Conservation (phyloP, 2,113 vertebrate species). For the Rhinoptilus africanus region DNA sequence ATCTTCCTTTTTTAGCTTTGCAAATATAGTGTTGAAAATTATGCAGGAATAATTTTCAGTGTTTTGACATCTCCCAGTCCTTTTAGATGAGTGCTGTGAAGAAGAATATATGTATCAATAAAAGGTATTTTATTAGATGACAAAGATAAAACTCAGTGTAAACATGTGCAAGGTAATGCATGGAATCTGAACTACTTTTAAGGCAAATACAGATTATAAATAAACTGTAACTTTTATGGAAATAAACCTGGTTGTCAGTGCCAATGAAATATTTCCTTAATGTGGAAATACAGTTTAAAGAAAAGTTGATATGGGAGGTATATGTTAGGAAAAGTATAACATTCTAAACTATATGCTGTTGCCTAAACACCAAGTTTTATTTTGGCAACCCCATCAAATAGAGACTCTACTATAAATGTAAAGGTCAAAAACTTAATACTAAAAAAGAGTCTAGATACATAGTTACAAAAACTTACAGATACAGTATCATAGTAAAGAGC, state of each 20-base stretch:
- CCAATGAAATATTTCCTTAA: neutral
- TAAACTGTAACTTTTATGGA: neutral
- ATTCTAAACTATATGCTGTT: neutral
- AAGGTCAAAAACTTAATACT: neutral
- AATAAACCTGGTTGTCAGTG: neutral
- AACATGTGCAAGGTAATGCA: neutral
- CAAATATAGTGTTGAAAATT: constrained; percentile 9
- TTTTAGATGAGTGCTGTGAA: neutral
- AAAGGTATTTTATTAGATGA: neutral
- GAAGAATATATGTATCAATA: neutral
- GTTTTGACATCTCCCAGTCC: neutral
- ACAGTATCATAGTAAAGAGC: neutral
- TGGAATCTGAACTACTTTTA: neutral
- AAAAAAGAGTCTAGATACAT: neutral
- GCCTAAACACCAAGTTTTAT: neutral
- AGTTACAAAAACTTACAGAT: neutral
- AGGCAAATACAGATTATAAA: neutral
- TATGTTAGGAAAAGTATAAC: neutral
- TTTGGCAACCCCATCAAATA: neutral
- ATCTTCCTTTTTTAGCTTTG: neutral
- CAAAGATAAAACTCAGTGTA: neutral
- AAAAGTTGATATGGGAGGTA: neutral
- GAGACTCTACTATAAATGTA: neutral
- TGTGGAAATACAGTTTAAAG: neutral
- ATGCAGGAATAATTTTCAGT: neutral